Evolutionary conservation across 2,113 vertebrate genomes (phyloP).

Genomic region (Procavia capensis): DNA sequence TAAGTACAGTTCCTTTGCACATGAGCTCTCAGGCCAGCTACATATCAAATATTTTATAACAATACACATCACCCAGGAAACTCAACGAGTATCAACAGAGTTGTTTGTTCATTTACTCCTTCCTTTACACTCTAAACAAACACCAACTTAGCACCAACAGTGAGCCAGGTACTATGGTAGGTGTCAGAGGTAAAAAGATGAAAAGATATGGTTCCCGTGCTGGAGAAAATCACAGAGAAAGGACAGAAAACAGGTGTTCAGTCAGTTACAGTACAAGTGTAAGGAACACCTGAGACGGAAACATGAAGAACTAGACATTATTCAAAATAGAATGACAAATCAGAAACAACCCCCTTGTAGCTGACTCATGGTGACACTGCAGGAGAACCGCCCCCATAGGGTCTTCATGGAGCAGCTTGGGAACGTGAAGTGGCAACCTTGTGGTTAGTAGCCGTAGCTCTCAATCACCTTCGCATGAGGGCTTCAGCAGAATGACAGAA

Average conservation of each 20-base stretch:
- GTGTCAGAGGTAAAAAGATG: neutral
- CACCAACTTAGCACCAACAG: neutral
- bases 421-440: too few relatives aligned
- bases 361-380: too few relatives aligned
- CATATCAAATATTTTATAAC: neutral
- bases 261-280: neutral
- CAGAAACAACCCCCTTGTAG: too few relatives aligned
- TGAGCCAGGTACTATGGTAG: neutral
- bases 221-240: neutral
- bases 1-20: neutral
- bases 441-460: too few relatives aligned
- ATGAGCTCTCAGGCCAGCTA: neutral
- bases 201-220: neutral
- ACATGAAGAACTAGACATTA: neutral
- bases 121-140: neutral
- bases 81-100: neutral
- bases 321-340: neutral
- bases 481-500: neutral
- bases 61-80: neutral
- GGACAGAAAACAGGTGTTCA: neutral
- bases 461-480: too few relatives aligned
- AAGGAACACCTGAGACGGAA: neutral
- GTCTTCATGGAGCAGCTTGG: too few relatives aligned
- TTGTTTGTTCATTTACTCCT: neutral
- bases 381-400: too few relatives aligned